Evolutionary conservation across 2,797 vertebrate genomes (phyloP), one percentile per base, ranked within the genome.

Genomic region (Arvicola amphibius): DNA sequence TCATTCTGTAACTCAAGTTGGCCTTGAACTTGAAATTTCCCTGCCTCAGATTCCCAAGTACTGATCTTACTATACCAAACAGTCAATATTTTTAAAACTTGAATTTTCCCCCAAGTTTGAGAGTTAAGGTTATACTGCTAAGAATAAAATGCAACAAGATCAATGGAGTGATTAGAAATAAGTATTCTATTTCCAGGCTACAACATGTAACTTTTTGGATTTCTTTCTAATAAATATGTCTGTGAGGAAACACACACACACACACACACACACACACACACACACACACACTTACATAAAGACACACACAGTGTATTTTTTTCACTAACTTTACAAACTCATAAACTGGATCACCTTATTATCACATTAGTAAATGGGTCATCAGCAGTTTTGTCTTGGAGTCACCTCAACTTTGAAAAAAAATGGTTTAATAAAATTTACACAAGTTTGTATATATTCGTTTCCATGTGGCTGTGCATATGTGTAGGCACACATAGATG

Each of bases 341-440:
- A 73, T 77, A 56, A 84, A 61, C 17, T 5, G 59, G 51, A 5
- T 2, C 59, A 85, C 13, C 23, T 29, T 32, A 74, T 80, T 61
- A 40, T 48, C 59, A 4, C 37, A 16, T 25, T 94, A 73, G 25
- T 69, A 83, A 79, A 48, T 5, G 19, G 78, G 14, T 3, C 6
- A 23, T 53, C 34, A 85, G 23, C 8, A 89, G 10, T 51, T 88
- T 17, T 67, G 34, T 25, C 23, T 51, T 65, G 65, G 67, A 86
- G 21, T 92, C 43, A 94, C 17, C 76, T 94, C 12, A 40, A 94
- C 16, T 78, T 84, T 87, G 14, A 78, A 61, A 59, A 59, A 93
- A 91, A 79, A 56, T 65, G 2, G 16, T 79, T 78, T 91, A 59
- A 83, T 92, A 53, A 93, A 88, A 9, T 90, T 83, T 86, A 63